phyloP scores from a whole-genome alignment of 2,113 vertebrate species.

The Pelusios castaneus region DNA sequence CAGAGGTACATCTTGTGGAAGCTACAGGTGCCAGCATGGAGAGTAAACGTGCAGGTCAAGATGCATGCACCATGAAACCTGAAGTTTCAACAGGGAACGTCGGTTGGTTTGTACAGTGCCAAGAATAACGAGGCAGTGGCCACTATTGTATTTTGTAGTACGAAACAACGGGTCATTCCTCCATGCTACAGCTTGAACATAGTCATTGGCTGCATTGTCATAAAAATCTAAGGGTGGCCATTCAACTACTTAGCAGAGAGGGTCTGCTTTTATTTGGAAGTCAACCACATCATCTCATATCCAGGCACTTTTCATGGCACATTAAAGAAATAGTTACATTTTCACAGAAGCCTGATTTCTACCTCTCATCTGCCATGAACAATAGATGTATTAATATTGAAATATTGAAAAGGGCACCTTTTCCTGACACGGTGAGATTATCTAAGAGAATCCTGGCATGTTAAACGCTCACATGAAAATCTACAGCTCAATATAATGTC shows the following conservation, averaged over 20 bases:
- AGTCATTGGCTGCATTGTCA: background rate
- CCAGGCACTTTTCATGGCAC: background rate
- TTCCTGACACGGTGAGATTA: slow-evolving; percentile 11
- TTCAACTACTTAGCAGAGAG: background rate
- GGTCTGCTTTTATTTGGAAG: slow-evolving; percentile 10
- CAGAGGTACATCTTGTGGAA: background rate
- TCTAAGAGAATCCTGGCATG: slow-evolving; percentile 34
- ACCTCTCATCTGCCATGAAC: background rate
- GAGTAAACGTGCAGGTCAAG: background rate
- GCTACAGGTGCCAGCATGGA: background rate
- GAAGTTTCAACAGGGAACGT: rapidly evolving
- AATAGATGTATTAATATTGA: slow-evolving; percentile 11
- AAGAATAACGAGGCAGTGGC: background rate
- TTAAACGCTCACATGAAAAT: background rate
- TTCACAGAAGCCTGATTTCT: background rate
- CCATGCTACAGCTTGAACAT: background rate
- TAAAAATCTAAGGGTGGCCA: background rate
- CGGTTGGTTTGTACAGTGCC: background rate
- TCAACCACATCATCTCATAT: slow-evolving; percentile 4
- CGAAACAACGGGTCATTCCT: background rate
- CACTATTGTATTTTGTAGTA: background rate
- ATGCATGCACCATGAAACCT: background rate
- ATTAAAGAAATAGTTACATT: background rate
- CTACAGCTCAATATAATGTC: background rate
- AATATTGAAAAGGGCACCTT: background rate